phyloP scores from a whole-genome alignment of 2,888 invertebrate species.

The Scaptomyza caliginosa region DNA sequence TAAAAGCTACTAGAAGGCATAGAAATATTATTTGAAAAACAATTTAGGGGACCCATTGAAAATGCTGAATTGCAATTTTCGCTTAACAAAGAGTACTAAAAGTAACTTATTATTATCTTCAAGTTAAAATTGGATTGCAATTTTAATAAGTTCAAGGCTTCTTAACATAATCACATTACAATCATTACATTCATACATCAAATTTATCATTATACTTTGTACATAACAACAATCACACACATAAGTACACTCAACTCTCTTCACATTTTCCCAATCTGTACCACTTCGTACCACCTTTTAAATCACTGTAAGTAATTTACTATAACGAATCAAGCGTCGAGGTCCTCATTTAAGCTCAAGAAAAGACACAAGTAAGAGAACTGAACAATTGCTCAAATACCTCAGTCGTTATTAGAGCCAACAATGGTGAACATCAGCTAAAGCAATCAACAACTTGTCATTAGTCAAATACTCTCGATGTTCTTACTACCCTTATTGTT shows the following conservation, averaged over 20 bases:
- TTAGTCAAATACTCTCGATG: slow-evolving; percentile 19
- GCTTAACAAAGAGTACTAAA: background rate
- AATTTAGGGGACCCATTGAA: slow-evolving; percentile 22
- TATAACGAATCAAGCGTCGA: slow-evolving; percentile 77
- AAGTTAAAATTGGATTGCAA: background rate
- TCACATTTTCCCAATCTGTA: slow-evolving; percentile 34
- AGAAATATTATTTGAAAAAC: slow-evolving; percentile 11
- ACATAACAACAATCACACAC: slow-evolving; percentile 16
- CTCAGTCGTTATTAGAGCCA: slow-evolving; percentile 13
- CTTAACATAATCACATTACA: background rate
- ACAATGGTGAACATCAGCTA: slow-evolving; percentile 29
- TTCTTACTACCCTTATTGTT: slow-evolving; percentile 5
- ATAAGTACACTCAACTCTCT: slow-evolving; percentile 25
- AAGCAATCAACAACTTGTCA: slow-evolving; percentile 51
- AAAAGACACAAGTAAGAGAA: slow-evolving; percentile 62
- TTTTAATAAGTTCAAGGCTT: background rate
- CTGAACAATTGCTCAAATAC: slow-evolving; percentile 13
- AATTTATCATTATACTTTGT: background rate
- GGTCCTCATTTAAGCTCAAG: slow-evolving; percentile 71
- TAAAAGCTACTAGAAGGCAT: slow-evolving; percentile 1
- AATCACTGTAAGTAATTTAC: slow-evolving; percentile 74
- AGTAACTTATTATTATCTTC: background rate
- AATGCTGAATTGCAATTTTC: slow-evolving; percentile 44
- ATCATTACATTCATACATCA: background rate
- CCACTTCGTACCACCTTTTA: slow-evolving; percentile 42